Evolutionary conservation across 2,797 vertebrate genomes (phyloP).

Genomic region (Pangasius djambal): DNA sequence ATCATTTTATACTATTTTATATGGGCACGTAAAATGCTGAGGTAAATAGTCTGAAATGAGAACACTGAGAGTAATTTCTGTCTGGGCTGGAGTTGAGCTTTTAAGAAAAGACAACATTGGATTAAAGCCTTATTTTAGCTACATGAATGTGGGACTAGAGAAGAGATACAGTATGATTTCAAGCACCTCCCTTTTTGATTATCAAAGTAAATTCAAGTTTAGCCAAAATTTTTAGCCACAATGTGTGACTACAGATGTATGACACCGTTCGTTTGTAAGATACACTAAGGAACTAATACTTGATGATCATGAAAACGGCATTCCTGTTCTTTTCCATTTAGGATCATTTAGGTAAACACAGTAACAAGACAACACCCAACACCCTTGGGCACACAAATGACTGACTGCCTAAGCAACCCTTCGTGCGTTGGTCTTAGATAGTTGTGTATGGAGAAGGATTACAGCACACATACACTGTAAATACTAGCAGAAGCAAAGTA

Average conservation of each 20-base stretch:
- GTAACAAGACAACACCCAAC: slow-evolving; percentile 7
- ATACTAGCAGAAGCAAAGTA: slow-evolving; percentile 62
- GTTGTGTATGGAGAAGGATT: slow-evolving; percentile 13
- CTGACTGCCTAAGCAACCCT: slow-evolving; percentile 11
- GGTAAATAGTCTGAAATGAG: slow-evolving; percentile 28
- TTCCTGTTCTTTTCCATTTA: slow-evolving; percentile 34
- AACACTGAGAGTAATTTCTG: slow-evolving; percentile 21
- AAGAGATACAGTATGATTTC: slow-evolving; percentile 5
- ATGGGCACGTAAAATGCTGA: slow-evolving; percentile 43
- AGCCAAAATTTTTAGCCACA: slow-evolving; percentile 6
- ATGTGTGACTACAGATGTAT: slow-evolving; percentile 1
- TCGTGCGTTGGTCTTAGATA: not conserved
- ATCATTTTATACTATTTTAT: slow-evolving; percentile 26
- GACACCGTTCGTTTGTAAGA: not conserved
- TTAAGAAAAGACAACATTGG: slow-evolving; percentile 16
- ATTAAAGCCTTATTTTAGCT: slow-evolving; percentile 28
- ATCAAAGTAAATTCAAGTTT: slow-evolving; percentile 62
- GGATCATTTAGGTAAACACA: slow-evolving; percentile 48
- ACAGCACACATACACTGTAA: slow-evolving; percentile 30
- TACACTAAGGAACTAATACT: not conserved
- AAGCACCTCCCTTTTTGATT: slow-evolving; percentile 57
- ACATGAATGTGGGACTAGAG: slow-evolving; percentile 7
- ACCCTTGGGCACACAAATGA: slow-evolving; percentile 28
- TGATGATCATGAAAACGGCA: slow-evolving; percentile 14
- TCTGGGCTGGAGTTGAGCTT: not conserved